These are phyloP conservation scores for Ploceus nigricollis DNA, from an alignment of 2,113 vertebrate genomes.

Conservation along the genomic window DNA sequence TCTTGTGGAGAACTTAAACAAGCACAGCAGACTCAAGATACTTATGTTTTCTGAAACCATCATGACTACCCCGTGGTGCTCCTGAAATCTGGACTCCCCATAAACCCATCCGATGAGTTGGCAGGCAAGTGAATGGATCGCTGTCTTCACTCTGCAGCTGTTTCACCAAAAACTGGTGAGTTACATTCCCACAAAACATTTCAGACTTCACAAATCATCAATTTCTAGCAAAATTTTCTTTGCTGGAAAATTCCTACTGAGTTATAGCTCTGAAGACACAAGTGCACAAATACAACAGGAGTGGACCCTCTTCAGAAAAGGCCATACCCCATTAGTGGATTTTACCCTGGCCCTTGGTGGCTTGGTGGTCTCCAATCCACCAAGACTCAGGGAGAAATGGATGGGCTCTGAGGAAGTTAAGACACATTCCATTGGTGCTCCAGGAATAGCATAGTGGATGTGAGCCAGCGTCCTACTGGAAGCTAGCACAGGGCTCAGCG, in stretches of 20 bases:
- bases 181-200: not conserved
- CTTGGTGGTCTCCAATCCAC: not conserved
- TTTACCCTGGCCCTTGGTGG: not conserved
- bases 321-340: fast-evolving
- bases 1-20: not conserved
- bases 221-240: not conserved
- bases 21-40: not conserved
- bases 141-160: not conserved
- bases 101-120: fast-evolving
- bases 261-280: not conserved
- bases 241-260: not conserved
- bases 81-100: not conserved
- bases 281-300: not conserved
- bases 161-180: not conserved
- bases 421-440: not conserved
- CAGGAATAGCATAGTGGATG: not conserved
- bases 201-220: not conserved
- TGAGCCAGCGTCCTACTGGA: not conserved
- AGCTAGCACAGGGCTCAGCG: not conserved
- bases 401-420: not conserved
- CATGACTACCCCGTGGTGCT: not conserved
- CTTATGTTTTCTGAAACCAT: not conserved
- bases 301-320: fast-evolving
- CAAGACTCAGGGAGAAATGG: not conserved
- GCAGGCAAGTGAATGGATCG: not conserved